Percentiles rank a stretch among this genome's conserved stretches.
Evolutionary conservation across 23 tunicate genomes (phyloP).

Genomic region (Ascidia mentula): DNA sequence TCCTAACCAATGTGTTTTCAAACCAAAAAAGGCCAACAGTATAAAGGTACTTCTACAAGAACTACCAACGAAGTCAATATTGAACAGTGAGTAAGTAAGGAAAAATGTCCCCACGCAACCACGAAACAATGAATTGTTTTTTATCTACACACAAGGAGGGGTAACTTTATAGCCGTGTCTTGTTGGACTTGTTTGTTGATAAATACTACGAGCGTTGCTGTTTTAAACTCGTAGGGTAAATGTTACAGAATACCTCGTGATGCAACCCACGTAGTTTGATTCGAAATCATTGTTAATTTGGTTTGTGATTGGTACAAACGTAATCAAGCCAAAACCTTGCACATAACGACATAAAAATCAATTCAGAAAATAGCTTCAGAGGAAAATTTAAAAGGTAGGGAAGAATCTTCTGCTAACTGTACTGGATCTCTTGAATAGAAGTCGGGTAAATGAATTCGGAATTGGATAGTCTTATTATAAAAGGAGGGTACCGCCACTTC

Average conservation of each 20-base stretch:
- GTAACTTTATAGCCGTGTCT: constrained; percentile 12
- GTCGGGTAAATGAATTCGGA: constrained; percentile 1
- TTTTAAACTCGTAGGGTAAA: not conserved
- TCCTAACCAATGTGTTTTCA: not conserved
- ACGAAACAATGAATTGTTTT: not conserved
- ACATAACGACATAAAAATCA: not conserved
- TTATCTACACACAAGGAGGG: not conserved
- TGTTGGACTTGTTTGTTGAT: not conserved
- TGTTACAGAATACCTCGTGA: not conserved
- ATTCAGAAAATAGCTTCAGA: too few species aligned
- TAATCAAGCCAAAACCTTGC: not conserved
- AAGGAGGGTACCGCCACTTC: not conserved
- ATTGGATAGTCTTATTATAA: not conserved
- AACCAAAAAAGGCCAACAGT: not conserved
- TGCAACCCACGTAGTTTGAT: not conserved
- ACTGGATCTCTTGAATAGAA: not conserved
- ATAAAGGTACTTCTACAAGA: not conserved
- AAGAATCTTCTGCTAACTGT: too few species aligned
- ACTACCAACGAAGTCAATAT: not conserved
- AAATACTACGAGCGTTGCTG: not conserved
- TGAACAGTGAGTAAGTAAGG: not conserved
- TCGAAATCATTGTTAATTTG: not conserved
- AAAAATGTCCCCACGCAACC: not conserved
- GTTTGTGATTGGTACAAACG: not conserved
- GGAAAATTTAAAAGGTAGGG: too few species aligned